phyloP scores from a whole-genome alignment of 2,888 invertebrate genomes.

The Dyspetes luteomarginatus region DNA sequence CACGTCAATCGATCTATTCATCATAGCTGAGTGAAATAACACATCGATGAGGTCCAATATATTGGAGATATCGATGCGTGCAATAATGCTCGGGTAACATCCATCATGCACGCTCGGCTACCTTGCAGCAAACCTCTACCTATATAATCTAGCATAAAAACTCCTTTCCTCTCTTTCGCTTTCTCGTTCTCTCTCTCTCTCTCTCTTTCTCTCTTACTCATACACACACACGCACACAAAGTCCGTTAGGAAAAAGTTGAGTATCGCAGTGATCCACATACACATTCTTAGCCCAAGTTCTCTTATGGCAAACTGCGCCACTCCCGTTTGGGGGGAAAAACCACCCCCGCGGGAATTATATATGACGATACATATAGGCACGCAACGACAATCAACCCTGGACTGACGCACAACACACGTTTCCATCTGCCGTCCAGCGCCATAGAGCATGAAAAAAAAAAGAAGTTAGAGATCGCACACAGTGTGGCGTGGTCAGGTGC shows the following conservation, averaged over 20 bases:
- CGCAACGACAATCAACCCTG: not conserved
- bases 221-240: not conserved
- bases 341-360: conserved; percentile 1
- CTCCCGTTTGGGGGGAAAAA: not conserved
- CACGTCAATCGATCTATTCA: conserved; percentile 41
- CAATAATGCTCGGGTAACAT: conserved; percentile 71
- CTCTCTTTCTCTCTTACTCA: too few species aligned
- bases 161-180: not conserved
- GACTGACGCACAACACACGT: not conserved
- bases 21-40: conserved; percentile 39
- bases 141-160: conserved; percentile 19
- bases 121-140: conserved; percentile 55
- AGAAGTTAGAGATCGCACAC: conserved; percentile 68
- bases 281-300: conserved; percentile 2
- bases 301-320: not conserved
- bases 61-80: conserved; percentile 69
- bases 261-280: conserved; percentile 8
- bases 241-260: not conserved
- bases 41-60: conserved; percentile 53
- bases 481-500: conserved; percentile 67
- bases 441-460: conserved; percentile 52
- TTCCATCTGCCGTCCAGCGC: not conserved
- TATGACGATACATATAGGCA: not conserved
- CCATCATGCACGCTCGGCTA: conserved; percentile 72
- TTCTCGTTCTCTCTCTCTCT: not conserved